Evolutionary conservation across 2,797 vertebrate species (phyloP).

Genomic region (Meda fulgida): DNA sequence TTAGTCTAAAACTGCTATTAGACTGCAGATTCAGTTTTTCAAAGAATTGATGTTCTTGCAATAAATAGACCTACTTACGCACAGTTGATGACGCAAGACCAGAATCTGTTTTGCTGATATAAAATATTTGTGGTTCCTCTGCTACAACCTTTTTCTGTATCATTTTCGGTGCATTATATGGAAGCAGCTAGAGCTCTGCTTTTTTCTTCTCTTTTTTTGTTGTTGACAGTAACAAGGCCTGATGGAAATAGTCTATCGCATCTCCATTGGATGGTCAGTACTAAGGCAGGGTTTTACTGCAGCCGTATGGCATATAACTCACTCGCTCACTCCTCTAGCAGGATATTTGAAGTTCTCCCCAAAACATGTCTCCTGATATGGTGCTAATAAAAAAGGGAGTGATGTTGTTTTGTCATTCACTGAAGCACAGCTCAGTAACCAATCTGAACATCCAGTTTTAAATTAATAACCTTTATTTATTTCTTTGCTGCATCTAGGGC

Average conservation of each 20-base stretch:
- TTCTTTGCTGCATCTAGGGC: not conserved
- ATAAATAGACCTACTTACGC: constrained; percentile 21
- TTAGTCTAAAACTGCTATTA: constrained; percentile 47
- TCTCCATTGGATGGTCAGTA: constrained; percentile 1
- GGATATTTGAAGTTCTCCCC: not conserved
- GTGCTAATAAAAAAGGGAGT: not conserved
- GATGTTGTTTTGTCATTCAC: not conserved
- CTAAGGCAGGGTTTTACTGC: not conserved
- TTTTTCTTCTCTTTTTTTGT: not conserved
- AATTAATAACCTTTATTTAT: not conserved
- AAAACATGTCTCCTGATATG: constrained; percentile 9
- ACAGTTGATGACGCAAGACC: constrained; percentile 12
- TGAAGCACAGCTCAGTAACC: not conserved
- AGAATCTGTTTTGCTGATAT: not conserved
- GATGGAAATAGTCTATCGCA: not conserved
- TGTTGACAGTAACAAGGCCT: not conserved
- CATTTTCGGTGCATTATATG: not conserved
- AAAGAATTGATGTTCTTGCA: constrained; percentile 30
- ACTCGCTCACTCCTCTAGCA: not conserved
- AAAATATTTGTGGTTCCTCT: not conserved
- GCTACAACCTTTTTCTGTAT: not conserved
- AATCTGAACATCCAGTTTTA: not conserved
- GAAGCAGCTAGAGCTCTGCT: not conserved
- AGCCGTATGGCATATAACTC: not conserved
- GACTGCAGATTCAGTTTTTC: constrained; percentile 27